Evolutionary conservation across 2,888 invertebrate species (phyloP).

Genomic region (Chouioia cunea): DNA sequence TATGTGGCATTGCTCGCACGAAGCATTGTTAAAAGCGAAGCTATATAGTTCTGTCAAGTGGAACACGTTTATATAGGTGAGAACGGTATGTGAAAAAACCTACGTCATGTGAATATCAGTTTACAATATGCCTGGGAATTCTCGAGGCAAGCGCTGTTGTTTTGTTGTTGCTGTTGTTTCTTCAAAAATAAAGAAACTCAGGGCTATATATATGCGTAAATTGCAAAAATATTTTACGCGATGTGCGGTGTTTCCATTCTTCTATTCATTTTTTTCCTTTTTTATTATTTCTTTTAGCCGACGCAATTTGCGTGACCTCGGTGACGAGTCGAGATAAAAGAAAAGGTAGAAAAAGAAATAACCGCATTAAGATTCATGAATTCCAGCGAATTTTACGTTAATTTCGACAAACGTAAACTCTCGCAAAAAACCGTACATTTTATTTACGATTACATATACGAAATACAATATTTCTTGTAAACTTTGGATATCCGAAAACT

Average conservation of each 20-base stretch:
- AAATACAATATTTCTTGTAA: too few relatives aligned
- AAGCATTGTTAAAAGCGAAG: conserved; percentile 38
- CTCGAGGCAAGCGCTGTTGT: conserved; percentile 7
- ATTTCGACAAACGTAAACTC: background rate
- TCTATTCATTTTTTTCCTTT: background rate
- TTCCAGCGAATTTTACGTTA: conserved; percentile 2
- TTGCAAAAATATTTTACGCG: conserved; percentile 7
- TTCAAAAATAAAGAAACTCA: conserved; percentile 6
- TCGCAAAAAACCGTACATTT: too few relatives aligned
- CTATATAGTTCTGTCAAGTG: conserved; percentile 9
- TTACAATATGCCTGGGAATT: conserved; percentile 38
- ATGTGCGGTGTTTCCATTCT: background rate
- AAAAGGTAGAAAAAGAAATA: background rate
- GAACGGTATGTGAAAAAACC: background rate
- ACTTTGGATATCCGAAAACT: too few relatives aligned
- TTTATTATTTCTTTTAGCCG: too few relatives aligned
- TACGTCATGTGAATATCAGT: conserved; percentile 39
- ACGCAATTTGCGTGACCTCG: too few relatives aligned
- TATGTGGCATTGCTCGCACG: background rate
- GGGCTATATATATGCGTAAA: background rate
- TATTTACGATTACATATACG: too few relatives aligned
- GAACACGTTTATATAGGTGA: conserved; percentile 23
- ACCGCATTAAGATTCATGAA: conserved; percentile 11
- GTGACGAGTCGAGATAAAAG: too few relatives aligned
- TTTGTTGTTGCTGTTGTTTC: conserved; percentile 13